Evolutionary conservation across 2,113 vertebrate genomes (phyloP).

Genomic region (Dasyurus viverrinus): DNA sequence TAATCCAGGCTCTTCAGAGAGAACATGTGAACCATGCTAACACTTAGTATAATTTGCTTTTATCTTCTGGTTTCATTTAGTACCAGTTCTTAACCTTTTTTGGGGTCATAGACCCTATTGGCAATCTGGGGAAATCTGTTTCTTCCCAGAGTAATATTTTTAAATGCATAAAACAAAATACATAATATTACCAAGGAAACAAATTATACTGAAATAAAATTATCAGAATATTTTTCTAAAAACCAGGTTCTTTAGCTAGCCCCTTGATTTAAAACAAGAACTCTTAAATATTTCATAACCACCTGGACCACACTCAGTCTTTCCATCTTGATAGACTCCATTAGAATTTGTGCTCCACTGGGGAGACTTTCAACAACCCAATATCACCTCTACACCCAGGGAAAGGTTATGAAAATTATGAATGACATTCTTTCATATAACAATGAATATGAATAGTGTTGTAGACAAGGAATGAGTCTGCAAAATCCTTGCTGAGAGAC

Average conservation of each 20-base stretch:
- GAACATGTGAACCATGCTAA: not conserved
- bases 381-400: not conserved
- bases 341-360: not conserved
- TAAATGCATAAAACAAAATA: not conserved
- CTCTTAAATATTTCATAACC: not conserved
- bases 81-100: not conserved
- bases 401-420: not conserved
- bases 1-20: conserved; percentile 13
- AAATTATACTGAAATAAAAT: not conserved
- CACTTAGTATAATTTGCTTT: not conserved
- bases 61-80: conserved; percentile 16
- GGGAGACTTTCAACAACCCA: not conserved
- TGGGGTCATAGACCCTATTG: not conserved
- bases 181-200: not conserved
- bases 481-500: no score
- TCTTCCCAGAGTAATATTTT: not conserved
- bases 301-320: not conserved
- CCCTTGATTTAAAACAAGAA: no score
- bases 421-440: not conserved
- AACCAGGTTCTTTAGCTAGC: not conserved
- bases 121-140: not conserved
- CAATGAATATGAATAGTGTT: not conserved
- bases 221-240: not conserved
- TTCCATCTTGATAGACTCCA: not conserved
- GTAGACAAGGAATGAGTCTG: not conserved